A percentile compares a stretch with the other conserved stretches of the same genome.
phyloP scores from a whole-genome alignment of 1,140 invertebrate genomes.

The Meloidogyne exigua region DNA sequence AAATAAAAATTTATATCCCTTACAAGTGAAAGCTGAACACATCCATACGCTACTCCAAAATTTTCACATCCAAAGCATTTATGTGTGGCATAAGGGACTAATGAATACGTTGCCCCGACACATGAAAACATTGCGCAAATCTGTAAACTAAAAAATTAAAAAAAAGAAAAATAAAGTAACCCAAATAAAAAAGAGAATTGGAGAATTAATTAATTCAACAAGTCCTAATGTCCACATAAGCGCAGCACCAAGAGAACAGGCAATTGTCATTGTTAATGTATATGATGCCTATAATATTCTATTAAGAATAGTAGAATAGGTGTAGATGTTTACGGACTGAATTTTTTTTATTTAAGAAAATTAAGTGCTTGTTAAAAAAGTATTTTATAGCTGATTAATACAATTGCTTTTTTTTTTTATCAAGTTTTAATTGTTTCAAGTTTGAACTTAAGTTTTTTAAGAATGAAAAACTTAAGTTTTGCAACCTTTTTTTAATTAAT shows the following conservation, averaged over 20 bases:
- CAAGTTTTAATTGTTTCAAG: too few species aligned
- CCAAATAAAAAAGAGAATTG: conserved; percentile 34
- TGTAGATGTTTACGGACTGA: too few species aligned
- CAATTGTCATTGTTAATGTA: conserved; percentile 41
- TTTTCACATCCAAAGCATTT: conserved; percentile 43
- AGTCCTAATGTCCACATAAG: conserved; percentile 48
- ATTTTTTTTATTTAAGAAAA: too few species aligned
- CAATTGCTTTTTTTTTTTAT: too few species aligned
- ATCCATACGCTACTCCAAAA: conserved; percentile 49
- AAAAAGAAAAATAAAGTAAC: conserved; percentile 17
- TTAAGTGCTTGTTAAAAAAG: too few species aligned
- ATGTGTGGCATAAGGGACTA: conserved; percentile 45
- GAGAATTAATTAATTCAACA: conserved; percentile 31
- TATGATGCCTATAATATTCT: conserved; percentile 56
- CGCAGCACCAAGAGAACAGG: conserved; percentile 42
- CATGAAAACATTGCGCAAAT: conserved; percentile 34
- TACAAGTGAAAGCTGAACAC: conserved; percentile 43
- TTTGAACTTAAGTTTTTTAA: too few species aligned
- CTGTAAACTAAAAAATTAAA: conserved; percentile 10
- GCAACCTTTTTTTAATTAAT: too few species aligned
- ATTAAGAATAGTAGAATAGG: too few species aligned
- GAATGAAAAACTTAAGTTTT: too few species aligned
- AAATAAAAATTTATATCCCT: neutral
- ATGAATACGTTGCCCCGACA: conserved; percentile 46
- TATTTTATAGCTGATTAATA: too few species aligned